phyloP scores from a whole-genome alignment of 2,113 vertebrate species.

The Mixornis gularis region DNA sequence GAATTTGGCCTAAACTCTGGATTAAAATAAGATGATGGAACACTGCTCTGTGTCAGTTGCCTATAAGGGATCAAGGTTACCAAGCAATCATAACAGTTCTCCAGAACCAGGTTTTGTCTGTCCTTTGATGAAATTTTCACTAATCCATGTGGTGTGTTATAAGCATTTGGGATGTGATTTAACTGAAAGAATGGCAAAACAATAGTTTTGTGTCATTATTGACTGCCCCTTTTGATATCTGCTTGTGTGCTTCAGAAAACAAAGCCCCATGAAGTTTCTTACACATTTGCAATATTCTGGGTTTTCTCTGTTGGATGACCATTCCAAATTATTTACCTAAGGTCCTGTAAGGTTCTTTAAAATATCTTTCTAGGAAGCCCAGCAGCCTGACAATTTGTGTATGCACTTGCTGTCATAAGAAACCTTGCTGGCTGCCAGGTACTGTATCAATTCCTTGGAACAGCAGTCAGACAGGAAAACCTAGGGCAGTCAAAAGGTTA shows the following conservation, averaged over 20 bases:
- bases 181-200: background rate
- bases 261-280: background rate
- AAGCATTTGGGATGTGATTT: background rate
- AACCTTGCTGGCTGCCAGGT: background rate
- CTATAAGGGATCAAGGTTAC: background rate
- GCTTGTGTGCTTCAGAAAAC: background rate
- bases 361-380: background rate
- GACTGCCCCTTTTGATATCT: background rate
- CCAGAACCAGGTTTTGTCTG: background rate
- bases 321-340: background rate
- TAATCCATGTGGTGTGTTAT: background rate
- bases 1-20: background rate
- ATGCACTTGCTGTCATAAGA: background rate
- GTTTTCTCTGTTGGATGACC: background rate
- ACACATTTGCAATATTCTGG: background rate
- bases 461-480: background rate
- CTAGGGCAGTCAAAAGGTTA: background rate
- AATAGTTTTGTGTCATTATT: background rate
- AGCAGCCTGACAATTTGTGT: background rate
- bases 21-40: background rate
- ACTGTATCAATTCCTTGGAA: conserved; percentile 1
- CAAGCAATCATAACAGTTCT: background rate
- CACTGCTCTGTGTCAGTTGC: background rate
- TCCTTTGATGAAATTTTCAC: background rate
- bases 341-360: background rate